Conservation (phyloP, 1,140 invertebrate species). For the Penaeus japonicus region DNA sequence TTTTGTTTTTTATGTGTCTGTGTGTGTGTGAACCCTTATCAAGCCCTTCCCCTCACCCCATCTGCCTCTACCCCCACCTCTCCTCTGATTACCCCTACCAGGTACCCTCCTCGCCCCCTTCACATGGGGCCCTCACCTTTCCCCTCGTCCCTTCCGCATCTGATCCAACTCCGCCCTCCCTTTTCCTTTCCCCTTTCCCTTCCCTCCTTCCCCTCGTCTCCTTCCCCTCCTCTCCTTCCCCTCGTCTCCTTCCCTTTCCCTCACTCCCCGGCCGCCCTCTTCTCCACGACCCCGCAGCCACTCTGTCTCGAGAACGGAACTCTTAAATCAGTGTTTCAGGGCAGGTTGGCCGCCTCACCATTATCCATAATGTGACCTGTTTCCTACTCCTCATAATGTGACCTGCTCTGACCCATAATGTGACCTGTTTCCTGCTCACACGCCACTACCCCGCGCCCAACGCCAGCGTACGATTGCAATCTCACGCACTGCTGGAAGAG, state of each 20-base stretch:
- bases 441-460: background rate
- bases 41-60: background rate
- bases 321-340: slow-evolving; percentile 37
- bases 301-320: slow-evolving; percentile 32
- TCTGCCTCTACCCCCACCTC: background rate
- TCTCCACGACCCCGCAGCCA: background rate
- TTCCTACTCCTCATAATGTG: slow-evolving; percentile 7
- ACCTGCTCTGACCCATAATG: slow-evolving; percentile 37
- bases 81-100: background rate
- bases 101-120: background rate
- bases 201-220: background rate
- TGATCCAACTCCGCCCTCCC: background rate
- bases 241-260: background rate
- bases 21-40: no score
- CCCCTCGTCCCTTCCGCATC: background rate
- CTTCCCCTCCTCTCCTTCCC: background rate
- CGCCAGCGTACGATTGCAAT: background rate
- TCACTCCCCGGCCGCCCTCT: background rate
- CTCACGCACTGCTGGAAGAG: background rate
- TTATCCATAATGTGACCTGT: slow-evolving; percentile 47
- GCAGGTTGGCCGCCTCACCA: slow-evolving; percentile 18
- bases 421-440: slow-evolving; percentile 34
- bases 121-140: background rate
- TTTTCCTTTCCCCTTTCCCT: background rate
- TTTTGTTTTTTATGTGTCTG: background rate